A percentile compares a stretch with the other conserved stretches of the same genome.
phyloP scores from a whole-genome alignment of 2,888 invertebrate species.

The Cistogaster globosa region DNA sequence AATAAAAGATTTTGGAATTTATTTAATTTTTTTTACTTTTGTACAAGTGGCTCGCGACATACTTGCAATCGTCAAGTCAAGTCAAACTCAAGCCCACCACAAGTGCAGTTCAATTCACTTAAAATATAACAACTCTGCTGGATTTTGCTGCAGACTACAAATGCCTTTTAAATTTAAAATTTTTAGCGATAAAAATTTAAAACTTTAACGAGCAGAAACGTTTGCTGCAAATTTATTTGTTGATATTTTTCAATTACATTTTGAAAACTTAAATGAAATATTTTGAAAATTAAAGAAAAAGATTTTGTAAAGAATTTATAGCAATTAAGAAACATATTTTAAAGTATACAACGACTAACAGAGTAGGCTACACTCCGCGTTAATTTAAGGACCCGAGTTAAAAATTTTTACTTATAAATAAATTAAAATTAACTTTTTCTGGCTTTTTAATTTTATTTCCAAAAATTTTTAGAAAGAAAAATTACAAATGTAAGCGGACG shows the following conservation, averaged over 20 bases:
- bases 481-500: too few species aligned
- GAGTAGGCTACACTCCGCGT: too few species aligned
- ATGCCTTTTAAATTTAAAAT: neutral
- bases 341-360: too few species aligned
- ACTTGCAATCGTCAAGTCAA: slow-evolving; percentile 16
- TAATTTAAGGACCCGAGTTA: neutral
- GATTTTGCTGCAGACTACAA: neutral
- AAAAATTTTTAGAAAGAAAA: too few species aligned
- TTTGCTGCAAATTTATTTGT: neutral
- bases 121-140: neutral
- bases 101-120: slow-evolving; percentile 40
- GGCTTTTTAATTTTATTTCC: too few species aligned
- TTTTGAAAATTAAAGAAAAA: too few species aligned
- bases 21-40: slow-evolving; percentile 5
- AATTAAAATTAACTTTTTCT: too few species aligned
- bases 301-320: too few species aligned
- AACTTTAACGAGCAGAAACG: neutral
- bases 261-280: too few species aligned
- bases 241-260: neutral
- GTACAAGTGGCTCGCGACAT: slow-evolving; percentile 50
- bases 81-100: neutral
- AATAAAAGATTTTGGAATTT: slow-evolving; percentile 58
- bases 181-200: neutral
- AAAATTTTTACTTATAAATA: too few species aligned
- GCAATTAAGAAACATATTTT: too few species aligned